Percentiles rank a stretch among this genome's conserved stretches.
Evolutionary conservation across 2,797 vertebrate genomes (phyloP).

Genomic region (Tokudaia muenninki): DNA sequence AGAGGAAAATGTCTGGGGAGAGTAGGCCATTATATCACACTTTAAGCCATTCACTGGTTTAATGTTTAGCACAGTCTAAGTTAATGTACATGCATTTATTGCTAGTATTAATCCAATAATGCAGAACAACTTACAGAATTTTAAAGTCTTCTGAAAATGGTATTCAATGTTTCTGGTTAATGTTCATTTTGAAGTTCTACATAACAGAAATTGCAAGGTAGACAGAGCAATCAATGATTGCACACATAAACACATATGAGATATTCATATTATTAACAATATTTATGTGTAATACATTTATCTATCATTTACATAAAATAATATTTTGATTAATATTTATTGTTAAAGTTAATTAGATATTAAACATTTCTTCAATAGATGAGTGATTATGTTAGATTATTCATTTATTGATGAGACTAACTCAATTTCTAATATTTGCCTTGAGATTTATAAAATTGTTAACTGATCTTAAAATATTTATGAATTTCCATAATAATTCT

Average conservation of each 20-base stretch:
- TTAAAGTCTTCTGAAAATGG: background rate
- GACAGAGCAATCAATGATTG: background rate
- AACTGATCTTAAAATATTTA: background rate
- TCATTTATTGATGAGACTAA: background rate
- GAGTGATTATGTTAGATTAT: background rate
- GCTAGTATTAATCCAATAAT: slow-evolving; percentile 1
- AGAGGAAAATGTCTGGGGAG: background rate
- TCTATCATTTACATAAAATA: background rate
- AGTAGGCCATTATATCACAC: background rate
- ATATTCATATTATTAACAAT: background rate
- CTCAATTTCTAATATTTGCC: background rate
- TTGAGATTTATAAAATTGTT: background rate
- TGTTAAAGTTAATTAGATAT: background rate
- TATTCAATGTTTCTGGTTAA: background rate
- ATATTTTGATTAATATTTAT: background rate
- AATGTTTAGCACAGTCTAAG: slow-evolving; percentile 35
- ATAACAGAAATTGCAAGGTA: slow-evolving; percentile 10
- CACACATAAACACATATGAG: background rate
- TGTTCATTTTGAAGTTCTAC: slow-evolving; percentile 9
- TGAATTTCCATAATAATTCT: background rate
- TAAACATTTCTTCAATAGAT: background rate
- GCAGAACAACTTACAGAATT: slow-evolving; percentile 33
- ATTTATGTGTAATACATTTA: background rate
- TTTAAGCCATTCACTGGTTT: slow-evolving; percentile 49
- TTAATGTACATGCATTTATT: slow-evolving; percentile 19